phyloP scores from a whole-genome alignment of 2,797 vertebrate genomes.

The Epinephelus coioides region DNA sequence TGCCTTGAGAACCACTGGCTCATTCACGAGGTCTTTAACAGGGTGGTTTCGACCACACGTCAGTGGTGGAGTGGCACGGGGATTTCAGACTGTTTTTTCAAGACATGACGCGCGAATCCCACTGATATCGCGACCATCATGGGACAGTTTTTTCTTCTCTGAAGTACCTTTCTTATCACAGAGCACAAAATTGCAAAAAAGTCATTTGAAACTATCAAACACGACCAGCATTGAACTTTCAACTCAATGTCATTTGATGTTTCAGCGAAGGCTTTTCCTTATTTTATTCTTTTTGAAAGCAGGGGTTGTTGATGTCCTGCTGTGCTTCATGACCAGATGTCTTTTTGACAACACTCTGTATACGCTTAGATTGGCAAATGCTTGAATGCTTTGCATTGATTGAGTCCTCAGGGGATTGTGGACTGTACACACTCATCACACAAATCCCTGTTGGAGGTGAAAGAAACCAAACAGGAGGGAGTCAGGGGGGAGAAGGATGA shows the following conservation, averaged over 20 bases:
- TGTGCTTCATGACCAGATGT: conserved; percentile 82
- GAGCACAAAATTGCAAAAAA: conserved; percentile 84
- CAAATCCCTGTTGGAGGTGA: conserved; percentile 65
- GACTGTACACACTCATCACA: conserved; percentile 76
- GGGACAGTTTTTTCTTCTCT: conserved; percentile 81
- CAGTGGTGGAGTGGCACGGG: conserved; percentile 82
- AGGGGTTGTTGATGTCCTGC: conserved; percentile 71
- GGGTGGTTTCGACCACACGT: conserved; percentile 83
- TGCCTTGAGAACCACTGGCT: conserved; percentile 81
- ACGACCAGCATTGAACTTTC: conserved; percentile 84
- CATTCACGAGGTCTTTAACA: conserved; percentile 84
- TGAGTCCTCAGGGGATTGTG: conserved; percentile 78
- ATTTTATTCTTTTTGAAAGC: conserved; percentile 80
- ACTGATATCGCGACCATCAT: conserved; percentile 84
- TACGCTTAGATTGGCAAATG: conserved; percentile 84
- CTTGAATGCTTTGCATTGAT: conserved; percentile 81
- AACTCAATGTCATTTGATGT: conserved; percentile 85
- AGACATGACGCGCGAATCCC: conserved; percentile 88
- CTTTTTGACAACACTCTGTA: conserved; percentile 81
- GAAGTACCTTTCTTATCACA: conserved; percentile 83
- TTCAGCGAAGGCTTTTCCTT: conserved; percentile 80
- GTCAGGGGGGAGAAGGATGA: conserved; percentile 8
- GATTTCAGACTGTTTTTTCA: conserved; percentile 86
- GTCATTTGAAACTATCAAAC: conserved; percentile 71
- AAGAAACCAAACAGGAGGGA: conserved; percentile 49